phyloP scores from a whole-genome alignment of 2,888 invertebrate species.

The Drosophila yooni region DNA sequence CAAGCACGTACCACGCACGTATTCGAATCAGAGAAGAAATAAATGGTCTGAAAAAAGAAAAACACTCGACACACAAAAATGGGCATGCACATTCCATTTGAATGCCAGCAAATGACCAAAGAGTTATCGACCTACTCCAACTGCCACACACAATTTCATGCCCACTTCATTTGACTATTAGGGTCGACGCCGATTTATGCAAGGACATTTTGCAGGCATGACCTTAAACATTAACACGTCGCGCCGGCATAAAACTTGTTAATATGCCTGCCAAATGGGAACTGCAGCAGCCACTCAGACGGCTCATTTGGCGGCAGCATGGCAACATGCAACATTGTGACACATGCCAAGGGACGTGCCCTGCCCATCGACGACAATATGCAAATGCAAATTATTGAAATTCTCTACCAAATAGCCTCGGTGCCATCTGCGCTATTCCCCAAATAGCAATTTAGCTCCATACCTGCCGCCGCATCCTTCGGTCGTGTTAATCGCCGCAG shows the following conservation, averaged over 20 bases:
- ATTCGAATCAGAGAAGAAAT: slow-evolving; percentile 10
- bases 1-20: slow-evolving; percentile 75
- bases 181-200: slow-evolving; percentile 24
- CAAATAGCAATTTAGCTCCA: slow-evolving; percentile 19
- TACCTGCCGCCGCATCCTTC: slow-evolving; percentile 6
- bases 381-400: slow-evolving; percentile 73
- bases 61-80: slow-evolving; percentile 61
- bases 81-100: slow-evolving; percentile 59
- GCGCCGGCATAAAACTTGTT: slow-evolving; percentile 60
- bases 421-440: slow-evolving; percentile 21
- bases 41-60: slow-evolving; percentile 25
- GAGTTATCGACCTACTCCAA: slow-evolving; percentile 42
- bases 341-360: slow-evolving; percentile 38
- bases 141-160: slow-evolving; percentile 18
- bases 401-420: slow-evolving; percentile 18
- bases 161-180: slow-evolving; percentile 3
- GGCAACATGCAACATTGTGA: slow-evolving; percentile 20
- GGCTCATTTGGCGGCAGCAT: slow-evolving; percentile 35
- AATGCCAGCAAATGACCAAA: slow-evolving; percentile 53
- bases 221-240: slow-evolving; percentile 64
- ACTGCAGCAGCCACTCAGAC: slow-evolving; percentile 36
- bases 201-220: slow-evolving; percentile 30
- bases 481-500: slow-evolving; percentile 62
- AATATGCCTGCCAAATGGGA: slow-evolving; percentile 50
- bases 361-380: slow-evolving; percentile 53